Evolutionary conservation across 2,797 vertebrate genomes (phyloP).

Genomic region (Danio kyathit): DNA sequence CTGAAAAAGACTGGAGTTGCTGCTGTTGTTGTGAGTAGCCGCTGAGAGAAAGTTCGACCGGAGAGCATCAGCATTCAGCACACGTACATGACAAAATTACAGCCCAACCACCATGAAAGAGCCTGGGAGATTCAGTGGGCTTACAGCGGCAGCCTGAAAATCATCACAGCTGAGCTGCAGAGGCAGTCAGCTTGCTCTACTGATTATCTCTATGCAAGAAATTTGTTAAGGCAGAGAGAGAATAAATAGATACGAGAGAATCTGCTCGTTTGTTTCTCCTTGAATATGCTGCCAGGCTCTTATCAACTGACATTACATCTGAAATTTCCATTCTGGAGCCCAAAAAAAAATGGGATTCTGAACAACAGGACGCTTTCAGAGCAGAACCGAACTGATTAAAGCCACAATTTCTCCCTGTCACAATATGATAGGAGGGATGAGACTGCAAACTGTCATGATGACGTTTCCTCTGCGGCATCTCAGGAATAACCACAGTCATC

Average conservation of each 20-base stretch:
- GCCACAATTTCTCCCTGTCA: constrained; percentile 9
- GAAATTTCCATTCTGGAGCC: constrained; percentile 18
- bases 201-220: constrained; percentile 30
- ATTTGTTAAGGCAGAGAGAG: constrained; percentile 35
- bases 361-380: constrained; percentile 15
- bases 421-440: constrained; percentile 11
- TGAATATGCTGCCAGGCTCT: constrained; percentile 29
- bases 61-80: constrained; percentile 50
- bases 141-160: constrained; percentile 47
- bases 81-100: constrained; percentile 50
- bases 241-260: constrained; percentile 33
- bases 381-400: constrained; percentile 28
- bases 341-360: constrained; percentile 1
- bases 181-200: constrained; percentile 6
- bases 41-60: constrained; percentile 19
- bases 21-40: constrained; percentile 17
- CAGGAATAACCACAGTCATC: constrained; percentile 48
- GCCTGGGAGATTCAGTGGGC: constrained; percentile 33
- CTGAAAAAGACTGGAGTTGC: constrained; percentile 34
- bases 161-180: constrained; percentile 34
- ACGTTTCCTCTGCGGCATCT: constrained; percentile 31
- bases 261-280: neutral
- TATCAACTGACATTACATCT: constrained; percentile 27
- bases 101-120: constrained; percentile 55
- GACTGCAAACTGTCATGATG: constrained; percentile 25